These are phyloP conservation scores for Elanoides forficatus DNA, from an alignment of 2,113 vertebrate species.

Conservation along the genomic window DNA sequence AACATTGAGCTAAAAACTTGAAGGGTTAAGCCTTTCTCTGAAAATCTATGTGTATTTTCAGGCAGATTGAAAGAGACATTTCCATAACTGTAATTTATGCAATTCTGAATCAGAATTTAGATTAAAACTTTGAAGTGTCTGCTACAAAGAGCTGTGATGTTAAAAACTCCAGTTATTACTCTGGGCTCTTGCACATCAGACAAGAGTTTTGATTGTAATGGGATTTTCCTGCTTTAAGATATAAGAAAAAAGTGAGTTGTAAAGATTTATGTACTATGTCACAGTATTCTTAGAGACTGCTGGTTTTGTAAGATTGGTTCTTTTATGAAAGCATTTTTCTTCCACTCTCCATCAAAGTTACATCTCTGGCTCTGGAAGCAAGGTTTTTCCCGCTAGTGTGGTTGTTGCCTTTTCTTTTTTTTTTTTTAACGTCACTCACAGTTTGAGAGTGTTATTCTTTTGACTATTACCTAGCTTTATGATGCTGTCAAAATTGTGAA, in stretches of 20 bases:
- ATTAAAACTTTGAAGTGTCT: conserved; percentile 6
- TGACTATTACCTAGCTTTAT: background rate
- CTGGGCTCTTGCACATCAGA: background rate
- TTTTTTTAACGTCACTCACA: background rate
- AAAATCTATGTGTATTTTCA: background rate
- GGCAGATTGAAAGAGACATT: background rate
- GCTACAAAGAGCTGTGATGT: background rate
- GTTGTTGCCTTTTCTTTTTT: background rate
- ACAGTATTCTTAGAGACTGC: background rate
- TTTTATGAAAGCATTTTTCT: conserved; percentile 64
- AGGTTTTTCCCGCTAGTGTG: background rate
- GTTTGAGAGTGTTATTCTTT: background rate
- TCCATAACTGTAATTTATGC: background rate
- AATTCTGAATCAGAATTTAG: background rate
- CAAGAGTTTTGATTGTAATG: background rate
- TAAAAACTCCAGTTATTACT: background rate
- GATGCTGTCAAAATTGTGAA: background rate
- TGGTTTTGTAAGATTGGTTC: conserved; percentile 34
- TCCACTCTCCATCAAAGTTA: conserved; percentile 6
- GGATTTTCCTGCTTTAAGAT: conserved; percentile 15
- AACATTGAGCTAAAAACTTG: background rate
- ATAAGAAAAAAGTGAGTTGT: background rate
- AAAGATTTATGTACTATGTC: conserved; percentile 59
- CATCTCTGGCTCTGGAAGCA: background rate
- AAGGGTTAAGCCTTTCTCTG: background rate